Percentiles rank a stretch among this genome's conserved stretches.
These are phyloP conservation scores for Dastarcus helophoroides DNA, from an alignment of 2,888 invertebrate genomes.

Conservation along the genomic window DNA sequence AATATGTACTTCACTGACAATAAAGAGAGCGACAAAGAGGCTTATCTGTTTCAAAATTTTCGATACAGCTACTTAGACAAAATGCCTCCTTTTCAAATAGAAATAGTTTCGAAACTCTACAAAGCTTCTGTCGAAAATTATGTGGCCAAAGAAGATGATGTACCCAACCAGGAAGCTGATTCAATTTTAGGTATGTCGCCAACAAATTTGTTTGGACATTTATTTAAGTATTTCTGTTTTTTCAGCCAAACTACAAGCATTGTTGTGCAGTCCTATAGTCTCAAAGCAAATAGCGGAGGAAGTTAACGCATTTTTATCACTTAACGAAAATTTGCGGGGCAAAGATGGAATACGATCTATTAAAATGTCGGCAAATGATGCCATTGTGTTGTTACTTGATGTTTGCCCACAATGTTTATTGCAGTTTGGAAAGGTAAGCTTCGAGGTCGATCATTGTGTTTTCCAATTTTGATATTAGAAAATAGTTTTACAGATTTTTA, in stretches of 20 bases:
- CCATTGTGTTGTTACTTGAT: slow-evolving; percentile 44
- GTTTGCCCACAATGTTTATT: slow-evolving; percentile 50
- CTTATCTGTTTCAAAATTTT: slow-evolving; percentile 37
- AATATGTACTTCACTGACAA: too few relatives aligned
- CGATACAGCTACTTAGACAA: slow-evolving; percentile 40
- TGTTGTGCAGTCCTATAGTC: slow-evolving; percentile 45
- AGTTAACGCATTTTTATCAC: slow-evolving; percentile 48
- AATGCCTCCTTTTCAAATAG: slow-evolving; percentile 40
- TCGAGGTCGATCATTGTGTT: slow-evolving; percentile 1
- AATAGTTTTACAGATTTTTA: too few relatives aligned
- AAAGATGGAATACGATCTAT: slow-evolving; percentile 41
- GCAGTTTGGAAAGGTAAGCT: slow-evolving; percentile 53
- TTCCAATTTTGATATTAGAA: slow-evolving; percentile 3
- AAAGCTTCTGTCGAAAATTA: slow-evolving; percentile 24
- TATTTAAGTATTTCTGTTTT: slow-evolving; percentile 4
- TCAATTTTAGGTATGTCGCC: slow-evolving; percentile 16
- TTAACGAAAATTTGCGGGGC: slow-evolving; percentile 43
- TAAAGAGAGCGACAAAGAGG: too few relatives aligned
- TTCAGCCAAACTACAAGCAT: slow-evolving; percentile 39
- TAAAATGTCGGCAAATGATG: slow-evolving; percentile 40
- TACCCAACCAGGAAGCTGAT: slow-evolving; percentile 26
- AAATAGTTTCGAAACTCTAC: slow-evolving; percentile 30
- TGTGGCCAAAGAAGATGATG: slow-evolving; percentile 4
- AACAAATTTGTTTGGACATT: slow-evolving; percentile 1
- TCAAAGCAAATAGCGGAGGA: slow-evolving; percentile 46